Conservation (phyloP, 23 tunicate genomes). For the Trididemnum miniatum region DNA sequence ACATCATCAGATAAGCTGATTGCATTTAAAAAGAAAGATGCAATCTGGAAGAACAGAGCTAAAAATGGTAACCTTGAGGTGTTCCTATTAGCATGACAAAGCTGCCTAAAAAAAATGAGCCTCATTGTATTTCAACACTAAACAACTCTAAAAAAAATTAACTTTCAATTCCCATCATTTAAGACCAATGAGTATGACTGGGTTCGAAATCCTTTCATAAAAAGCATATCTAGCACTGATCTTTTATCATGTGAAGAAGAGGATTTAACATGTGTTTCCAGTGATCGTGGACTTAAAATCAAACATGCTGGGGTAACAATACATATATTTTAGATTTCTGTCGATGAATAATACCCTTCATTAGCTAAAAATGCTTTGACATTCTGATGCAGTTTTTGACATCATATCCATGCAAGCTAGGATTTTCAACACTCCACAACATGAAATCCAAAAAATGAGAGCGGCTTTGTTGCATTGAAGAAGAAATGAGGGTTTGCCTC, state of each 20-base stretch:
- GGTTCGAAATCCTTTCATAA: conserved; percentile 5
- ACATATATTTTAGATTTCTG: not conserved
- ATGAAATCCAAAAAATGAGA: too few species aligned
- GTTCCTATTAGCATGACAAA: not conserved
- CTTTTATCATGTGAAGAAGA: not conserved
- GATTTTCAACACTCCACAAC: too few species aligned
- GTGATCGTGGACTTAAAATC: too few species aligned
- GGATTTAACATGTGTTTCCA: not conserved
- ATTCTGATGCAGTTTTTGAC: too few species aligned
- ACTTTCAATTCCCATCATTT: not conserved
- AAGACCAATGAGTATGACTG: not conserved
- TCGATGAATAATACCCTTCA: conserved; percentile 12
- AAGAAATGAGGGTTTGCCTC: too few species aligned
- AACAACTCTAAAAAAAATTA: not conserved
- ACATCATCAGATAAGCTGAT: not conserved
- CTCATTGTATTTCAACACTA: not conserved
- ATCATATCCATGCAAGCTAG: too few species aligned
- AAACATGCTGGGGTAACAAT: too few species aligned
- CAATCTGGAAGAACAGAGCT: not conserved
- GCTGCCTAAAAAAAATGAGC: not conserved
- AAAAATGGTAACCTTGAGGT: not conserved
- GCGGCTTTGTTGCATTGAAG: too few species aligned
- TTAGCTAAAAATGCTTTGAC: conserved; percentile 7
- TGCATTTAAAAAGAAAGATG: not conserved
- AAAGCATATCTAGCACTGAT: not conserved